phyloP scores from a whole-genome alignment of 1,140 invertebrate genomes.

The Agrypnia vestita region DNA sequence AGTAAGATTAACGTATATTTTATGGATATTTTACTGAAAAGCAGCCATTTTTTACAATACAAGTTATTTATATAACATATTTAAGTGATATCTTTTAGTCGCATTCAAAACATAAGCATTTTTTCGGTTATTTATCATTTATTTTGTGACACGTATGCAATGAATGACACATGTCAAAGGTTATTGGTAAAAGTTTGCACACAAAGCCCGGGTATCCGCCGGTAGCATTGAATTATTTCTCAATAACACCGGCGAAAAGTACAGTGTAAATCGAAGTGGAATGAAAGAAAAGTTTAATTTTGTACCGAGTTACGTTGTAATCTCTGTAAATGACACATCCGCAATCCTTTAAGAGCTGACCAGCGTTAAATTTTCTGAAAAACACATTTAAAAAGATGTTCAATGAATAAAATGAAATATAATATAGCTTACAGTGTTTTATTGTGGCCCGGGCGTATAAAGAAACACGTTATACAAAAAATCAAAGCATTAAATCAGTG shows the following conservation, averaged over 20 bases:
- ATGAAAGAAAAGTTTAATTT: constrained; percentile 10
- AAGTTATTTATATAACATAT: background rate
- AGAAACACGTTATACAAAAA: constrained; percentile 17
- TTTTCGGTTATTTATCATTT: constrained; percentile 42
- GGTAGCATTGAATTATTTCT: constrained; percentile 7
- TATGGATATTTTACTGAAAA: constrained; percentile 2
- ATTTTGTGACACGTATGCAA: constrained; percentile 70
- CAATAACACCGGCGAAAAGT: background rate
- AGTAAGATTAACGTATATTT: constrained; percentile 17
- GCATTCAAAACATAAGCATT: constrained; percentile 1
- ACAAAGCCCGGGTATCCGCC: constrained; percentile 27
- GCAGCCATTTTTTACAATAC: constrained; percentile 8
- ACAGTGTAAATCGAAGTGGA: constrained; percentile 2
- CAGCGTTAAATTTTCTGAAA: constrained; percentile 29
- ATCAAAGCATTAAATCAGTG: constrained; percentile 46
- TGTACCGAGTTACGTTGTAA: background rate
- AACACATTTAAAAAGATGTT: background rate
- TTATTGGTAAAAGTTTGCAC: constrained; percentile 66
- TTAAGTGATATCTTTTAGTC: background rate
- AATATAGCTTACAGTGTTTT: constrained; percentile 32
- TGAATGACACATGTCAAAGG: constrained; percentile 74
- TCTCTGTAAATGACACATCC: constrained; percentile 49
- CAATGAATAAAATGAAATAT: constrained; percentile 1
- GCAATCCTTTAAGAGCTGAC: constrained; percentile 33
- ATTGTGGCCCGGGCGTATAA: constrained; percentile 1